Percentiles rank a stretch among this genome's conserved stretches.
Conservation (phyloP, 2,113 vertebrate genomes). For the Scophthalmus maximus region DNA sequence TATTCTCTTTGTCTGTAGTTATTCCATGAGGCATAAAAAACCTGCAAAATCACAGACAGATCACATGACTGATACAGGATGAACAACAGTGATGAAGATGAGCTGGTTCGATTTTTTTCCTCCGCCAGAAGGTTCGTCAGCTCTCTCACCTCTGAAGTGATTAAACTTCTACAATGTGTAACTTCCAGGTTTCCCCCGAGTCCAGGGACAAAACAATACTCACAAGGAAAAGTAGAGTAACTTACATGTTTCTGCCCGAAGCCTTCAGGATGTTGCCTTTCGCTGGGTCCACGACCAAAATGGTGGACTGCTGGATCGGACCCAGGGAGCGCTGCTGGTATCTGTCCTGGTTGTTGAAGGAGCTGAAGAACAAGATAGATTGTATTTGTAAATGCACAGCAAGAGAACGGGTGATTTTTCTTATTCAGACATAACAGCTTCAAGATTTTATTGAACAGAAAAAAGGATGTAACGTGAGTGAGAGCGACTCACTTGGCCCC, state of each 20-base stretch:
- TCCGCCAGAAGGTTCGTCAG: no score
- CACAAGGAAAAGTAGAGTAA: not conserved
- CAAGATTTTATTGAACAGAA: no score
- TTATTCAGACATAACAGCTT: no score
- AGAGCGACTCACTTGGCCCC: slow-evolving; percentile 87
- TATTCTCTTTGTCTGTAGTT: slow-evolving; percentile 88
- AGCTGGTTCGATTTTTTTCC: no score
- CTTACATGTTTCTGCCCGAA: slow-evolving; percentile 92
- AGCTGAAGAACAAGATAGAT: slow-evolving; percentile 80
- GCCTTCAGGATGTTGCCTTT: slow-evolving; percentile 87
- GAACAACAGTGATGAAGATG: no score
- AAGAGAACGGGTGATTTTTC: not conserved
- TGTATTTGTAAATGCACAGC: not conserved
- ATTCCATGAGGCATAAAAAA: slow-evolving; percentile 97
- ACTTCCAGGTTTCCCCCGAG: no score
- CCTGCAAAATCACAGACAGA: slow-evolving; percentile 75
- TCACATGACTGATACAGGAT: no score
- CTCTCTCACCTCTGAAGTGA: no score
- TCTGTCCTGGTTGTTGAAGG: slow-evolving; percentile 87
- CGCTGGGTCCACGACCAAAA: slow-evolving; percentile 88
- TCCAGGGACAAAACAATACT: no score
- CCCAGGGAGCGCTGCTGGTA: slow-evolving; percentile 92
- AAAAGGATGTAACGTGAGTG: not conserved
- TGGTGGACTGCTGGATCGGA: slow-evolving; percentile 92
- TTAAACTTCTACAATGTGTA: no score